Evolutionary conservation across 2,888 invertebrate species (phyloP).

Genomic region (Strigamia crassipes): DNA sequence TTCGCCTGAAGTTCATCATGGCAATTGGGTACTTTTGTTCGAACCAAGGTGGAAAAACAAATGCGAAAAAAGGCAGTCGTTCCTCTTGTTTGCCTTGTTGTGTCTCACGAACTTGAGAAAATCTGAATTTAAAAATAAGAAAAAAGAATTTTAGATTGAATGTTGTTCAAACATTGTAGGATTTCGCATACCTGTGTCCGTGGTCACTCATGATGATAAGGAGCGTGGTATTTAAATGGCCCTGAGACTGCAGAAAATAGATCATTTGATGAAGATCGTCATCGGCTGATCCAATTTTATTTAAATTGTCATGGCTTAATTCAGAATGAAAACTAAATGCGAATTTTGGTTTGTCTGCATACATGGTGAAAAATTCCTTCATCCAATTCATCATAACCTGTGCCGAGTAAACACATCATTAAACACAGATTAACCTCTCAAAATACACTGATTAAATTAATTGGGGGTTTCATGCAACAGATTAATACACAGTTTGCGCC

Average conservation of each 20-base stretch:
- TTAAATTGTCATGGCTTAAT: conserved; percentile 83
- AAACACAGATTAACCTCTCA: neutral
- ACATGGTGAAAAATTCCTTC: conserved; percentile 65
- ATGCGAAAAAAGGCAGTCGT: conserved; percentile 82
- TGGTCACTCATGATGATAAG: conserved; percentile 92
- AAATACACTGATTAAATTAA: too few species aligned
- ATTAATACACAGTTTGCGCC: too few species aligned
- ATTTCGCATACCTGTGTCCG: conserved; percentile 72
- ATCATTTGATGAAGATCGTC: conserved; percentile 67
- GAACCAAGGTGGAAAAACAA: conserved; percentile 75
- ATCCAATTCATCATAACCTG: conserved; percentile 64
- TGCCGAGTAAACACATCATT: neutral
- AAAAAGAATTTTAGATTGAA: too few species aligned
- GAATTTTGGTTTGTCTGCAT: conserved; percentile 75
- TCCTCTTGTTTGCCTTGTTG: conserved; percentile 92
- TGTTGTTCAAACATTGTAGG: too few species aligned
- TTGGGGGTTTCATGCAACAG: too few species aligned
- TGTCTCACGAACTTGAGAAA: conserved; percentile 69
- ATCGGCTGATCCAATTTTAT: conserved; percentile 77
- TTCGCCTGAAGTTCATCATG: conserved; percentile 65
- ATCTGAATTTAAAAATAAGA: conserved; percentile 63
- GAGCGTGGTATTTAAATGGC: conserved; percentile 76
- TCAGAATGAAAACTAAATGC: conserved; percentile 87
- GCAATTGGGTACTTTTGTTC: conserved; percentile 66
- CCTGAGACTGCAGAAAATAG: conserved; percentile 65